phyloP scores from a whole-genome alignment of 2,888 invertebrate genomes.

The Caenorhabditis wallacei region DNA sequence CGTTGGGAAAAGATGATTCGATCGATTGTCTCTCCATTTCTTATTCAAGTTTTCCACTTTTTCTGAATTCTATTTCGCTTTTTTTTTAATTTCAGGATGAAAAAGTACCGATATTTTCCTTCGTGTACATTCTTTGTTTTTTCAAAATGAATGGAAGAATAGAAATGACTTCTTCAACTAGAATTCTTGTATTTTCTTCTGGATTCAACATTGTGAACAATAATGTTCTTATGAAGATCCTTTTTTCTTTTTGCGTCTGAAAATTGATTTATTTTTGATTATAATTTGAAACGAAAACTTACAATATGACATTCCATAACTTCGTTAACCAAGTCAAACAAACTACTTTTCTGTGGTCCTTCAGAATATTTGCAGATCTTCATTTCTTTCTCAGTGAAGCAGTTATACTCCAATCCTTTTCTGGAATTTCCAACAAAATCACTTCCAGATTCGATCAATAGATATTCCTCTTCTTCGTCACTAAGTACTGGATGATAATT shows the following conservation, averaged over 20 bases:
- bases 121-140: background rate
- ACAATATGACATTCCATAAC: no score
- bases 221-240: background rate
- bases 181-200: background rate
- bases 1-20: background rate
- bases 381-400: no score
- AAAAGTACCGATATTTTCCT: background rate
- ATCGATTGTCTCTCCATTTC: background rate
- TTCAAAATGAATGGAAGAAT: slow-evolving; percentile 4
- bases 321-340: no score
- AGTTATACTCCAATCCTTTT: no score
- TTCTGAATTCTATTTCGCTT: background rate
- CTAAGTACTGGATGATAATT: no score
- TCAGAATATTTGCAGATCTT: no score
- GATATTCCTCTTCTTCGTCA: no score
- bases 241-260: background rate
- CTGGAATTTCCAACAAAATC: no score
- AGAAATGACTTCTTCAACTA: background rate
- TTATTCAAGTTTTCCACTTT: background rate
- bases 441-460: no score
- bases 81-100: background rate
- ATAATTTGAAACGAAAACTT: no score
- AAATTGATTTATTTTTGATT: background rate
- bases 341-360: no score
- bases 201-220: background rate